Evolutionary conservation across 2,888 invertebrate genomes (phyloP), one percentile per base, ranked within the genome.

Genomic region (Xestobium rufovillosum): DNA sequence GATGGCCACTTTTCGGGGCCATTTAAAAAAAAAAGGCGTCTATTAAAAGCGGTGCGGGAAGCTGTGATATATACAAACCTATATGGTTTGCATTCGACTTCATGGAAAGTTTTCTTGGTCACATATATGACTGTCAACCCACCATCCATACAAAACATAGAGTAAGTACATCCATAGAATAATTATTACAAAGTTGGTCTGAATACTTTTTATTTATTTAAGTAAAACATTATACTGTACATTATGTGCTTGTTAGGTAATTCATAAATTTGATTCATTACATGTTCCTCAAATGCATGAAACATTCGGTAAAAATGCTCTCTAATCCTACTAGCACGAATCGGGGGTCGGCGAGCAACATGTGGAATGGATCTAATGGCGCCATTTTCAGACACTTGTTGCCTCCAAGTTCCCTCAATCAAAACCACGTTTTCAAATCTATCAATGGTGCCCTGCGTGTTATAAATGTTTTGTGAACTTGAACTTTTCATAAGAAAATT

Each of bases 11-110:
- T 48, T 41, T 34, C 31, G 46, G 10, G 25, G 19, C 1, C 38
- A 41, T 27, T 19, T 35, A 4, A 31, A 46, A 38, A 34, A 41
- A 42, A 25, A 44, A 41, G 26, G 42, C 41, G 8, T 43, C 42
- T 2, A 36, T 38, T 6, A 29, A 9, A 37, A 42, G 38, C 12
- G 45, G 47, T 13, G 39, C 44, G 8, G 42, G 36, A 1, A 35
- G 19, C 3, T 35, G 31, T 28, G 41, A 44, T 13, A 31, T 47
- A 14, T 45, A 41, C 32, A 38, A 40, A 11, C 49, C 49, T 9
- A 31, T 40, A 25, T 46, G 49, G 48, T 46, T 46, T 31, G 43
- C 42, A 4, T 49, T 38, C 26, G 39, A 45, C 3, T 13, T 16
- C 4, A 45, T 49, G 48, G 43, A 44, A 14, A 17, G 13, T 23